Percentiles rank a stretch among this genome's conserved stretches.
Conservation (phyloP, 2,888 invertebrate genomes). For the Crepidodera aurea region DNA sequence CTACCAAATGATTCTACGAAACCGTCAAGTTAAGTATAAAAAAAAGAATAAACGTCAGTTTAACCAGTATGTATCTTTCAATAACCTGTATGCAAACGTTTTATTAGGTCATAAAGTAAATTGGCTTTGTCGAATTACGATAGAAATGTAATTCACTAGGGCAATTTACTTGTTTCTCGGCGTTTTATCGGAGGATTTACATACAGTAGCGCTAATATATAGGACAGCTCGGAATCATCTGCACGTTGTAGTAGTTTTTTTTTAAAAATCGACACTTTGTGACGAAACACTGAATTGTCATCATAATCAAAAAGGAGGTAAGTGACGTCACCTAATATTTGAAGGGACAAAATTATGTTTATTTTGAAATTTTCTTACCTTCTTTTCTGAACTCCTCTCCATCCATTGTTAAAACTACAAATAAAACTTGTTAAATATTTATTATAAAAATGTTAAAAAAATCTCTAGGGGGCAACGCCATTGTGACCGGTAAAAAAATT, state of each 20-base stretch:
- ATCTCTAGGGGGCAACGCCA: too few relatives aligned
- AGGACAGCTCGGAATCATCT: too few relatives aligned
- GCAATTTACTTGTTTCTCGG: not conserved
- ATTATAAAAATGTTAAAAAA: too few relatives aligned
- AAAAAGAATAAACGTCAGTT: constrained; percentile 40
- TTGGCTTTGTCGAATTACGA: constrained; percentile 31
- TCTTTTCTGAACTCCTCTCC: constrained; percentile 64
- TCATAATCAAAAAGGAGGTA: too few relatives aligned
- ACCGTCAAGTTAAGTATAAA: constrained; percentile 9
- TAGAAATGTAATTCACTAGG: not conserved
- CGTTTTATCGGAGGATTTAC: not conserved
- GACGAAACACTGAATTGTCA: too few relatives aligned
- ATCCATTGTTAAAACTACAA: constrained; percentile 59
- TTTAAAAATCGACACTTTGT: too few relatives aligned
- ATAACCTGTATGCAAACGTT: constrained; percentile 37
- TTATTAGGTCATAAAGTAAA: constrained; percentile 44
- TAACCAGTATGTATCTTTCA: constrained; percentile 43
- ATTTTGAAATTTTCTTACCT: too few relatives aligned
- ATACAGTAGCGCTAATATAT: not conserved
- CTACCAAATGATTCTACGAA: not conserved
- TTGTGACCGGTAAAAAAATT: too few relatives aligned
- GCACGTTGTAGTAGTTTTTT: too few relatives aligned
- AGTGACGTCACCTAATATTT: too few relatives aligned
- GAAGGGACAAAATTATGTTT: too few relatives aligned
- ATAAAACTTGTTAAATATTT: too few relatives aligned